Percentiles rank a stretch among this genome's conserved stretches.
These are phyloP conservation scores for Cinara cedri DNA, from an alignment of 2,888 invertebrate genomes.

Conservation along the genomic window DNA sequence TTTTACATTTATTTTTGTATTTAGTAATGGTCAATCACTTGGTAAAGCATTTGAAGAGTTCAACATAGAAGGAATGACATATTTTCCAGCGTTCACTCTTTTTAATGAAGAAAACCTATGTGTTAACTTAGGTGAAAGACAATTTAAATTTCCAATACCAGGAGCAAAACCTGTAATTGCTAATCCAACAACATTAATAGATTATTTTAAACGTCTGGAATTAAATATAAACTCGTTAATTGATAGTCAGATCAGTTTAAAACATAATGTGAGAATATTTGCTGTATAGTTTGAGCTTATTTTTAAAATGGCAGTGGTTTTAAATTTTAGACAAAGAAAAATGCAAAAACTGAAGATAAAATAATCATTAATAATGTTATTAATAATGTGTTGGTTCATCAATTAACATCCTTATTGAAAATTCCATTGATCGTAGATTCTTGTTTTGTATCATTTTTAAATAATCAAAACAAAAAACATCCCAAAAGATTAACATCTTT, in stretches of 20 bases:
- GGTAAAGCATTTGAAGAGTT: slow-evolving; percentile 14
- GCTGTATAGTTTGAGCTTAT: background rate
- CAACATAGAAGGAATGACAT: background rate
- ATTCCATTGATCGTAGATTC: too few relatives aligned
- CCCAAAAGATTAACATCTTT: too few relatives aligned
- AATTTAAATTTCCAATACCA: slow-evolving; percentile 26
- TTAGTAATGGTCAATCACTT: slow-evolving; percentile 37
- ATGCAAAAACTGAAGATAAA: slow-evolving; percentile 1
- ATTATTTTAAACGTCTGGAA: slow-evolving; percentile 19
- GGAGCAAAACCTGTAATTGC: slow-evolving; percentile 9
- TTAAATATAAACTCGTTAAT: background rate
- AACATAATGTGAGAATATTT: background rate
- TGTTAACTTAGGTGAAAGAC: slow-evolving; percentile 43
- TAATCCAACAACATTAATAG: background rate
- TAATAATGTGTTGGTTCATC: too few relatives aligned
- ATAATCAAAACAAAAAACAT: too few relatives aligned
- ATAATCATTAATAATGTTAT: background rate
- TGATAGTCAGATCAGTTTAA: background rate
- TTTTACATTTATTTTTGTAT: background rate
- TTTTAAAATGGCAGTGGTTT: background rate
- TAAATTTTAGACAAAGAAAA: slow-evolving; percentile 5
- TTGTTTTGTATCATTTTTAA: too few relatives aligned
- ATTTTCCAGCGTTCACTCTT: slow-evolving; percentile 33
- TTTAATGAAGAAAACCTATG: background rate
- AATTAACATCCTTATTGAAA: too few relatives aligned